A percentile compares a stretch with the other conserved stretches of the same genome.
Evolutionary conservation across 2,113 vertebrate species (phyloP).

Genomic region (Dipodomys spectabilis): DNA sequence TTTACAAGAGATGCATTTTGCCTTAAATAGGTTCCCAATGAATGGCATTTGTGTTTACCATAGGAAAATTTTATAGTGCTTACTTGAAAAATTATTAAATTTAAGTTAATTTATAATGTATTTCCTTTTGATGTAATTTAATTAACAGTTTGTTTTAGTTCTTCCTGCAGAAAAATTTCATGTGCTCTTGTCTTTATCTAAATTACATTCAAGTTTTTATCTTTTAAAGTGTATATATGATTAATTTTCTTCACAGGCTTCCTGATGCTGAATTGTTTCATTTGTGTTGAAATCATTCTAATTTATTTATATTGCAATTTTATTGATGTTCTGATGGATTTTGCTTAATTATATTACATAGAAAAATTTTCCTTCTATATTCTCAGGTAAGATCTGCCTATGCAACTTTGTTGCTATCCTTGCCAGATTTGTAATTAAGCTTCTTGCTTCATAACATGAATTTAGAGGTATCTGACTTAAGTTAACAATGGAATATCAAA

Average conservation of each 20-base stretch:
- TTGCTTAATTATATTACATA: background rate
- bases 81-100: background rate
- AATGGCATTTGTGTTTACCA: background rate
- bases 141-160: background rate
- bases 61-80: background rate
- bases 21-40: background rate
- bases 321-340: background rate
- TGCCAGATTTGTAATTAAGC: background rate
- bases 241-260: background rate
- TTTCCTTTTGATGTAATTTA: background rate
- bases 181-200: background rate
- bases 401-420: background rate
- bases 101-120: background rate
- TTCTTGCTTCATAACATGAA: background rate
- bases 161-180: background rate
- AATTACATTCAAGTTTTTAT: background rate
- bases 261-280: background rate
- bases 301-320: conserved; percentile 9
- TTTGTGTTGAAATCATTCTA: background rate
- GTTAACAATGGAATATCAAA: background rate
- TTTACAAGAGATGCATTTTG: background rate
- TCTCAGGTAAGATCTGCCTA: background rate
- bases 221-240: background rate
- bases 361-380: background rate
- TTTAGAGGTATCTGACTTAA: background rate